Base-by-base conservation (phyloP, 2,113 vertebrate species). In the Cervus canadensis region DNA sequence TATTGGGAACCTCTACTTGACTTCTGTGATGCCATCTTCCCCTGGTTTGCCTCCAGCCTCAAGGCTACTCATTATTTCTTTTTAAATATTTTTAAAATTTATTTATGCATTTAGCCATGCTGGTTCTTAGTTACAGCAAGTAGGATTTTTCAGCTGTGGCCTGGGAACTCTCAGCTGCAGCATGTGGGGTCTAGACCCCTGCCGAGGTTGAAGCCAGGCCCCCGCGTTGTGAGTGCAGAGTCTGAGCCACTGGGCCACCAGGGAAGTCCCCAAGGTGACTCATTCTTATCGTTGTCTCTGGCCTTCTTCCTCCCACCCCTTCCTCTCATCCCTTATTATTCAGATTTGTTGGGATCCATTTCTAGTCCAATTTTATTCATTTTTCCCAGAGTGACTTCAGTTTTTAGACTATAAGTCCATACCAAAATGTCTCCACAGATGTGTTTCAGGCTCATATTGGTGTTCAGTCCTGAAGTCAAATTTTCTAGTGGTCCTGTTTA, bases 171-270 rank as follows among this genome's bases (percentile, higher is more conserved):
- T 71, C n/a, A 23, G n/a, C 19, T 23, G 67, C 33, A 40, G 67
- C n/a, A 11, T 23, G 6, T 0, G n/a, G 64, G n/a, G 1, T 40
- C 67, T 23, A 36, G 9, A 19, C 23, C 9, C 67, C 67, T 12
- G 67, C 8, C 2, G 2, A 36, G n/a, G 11, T 0, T 12, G 67
- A 23, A 40, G n/a, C 67, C 67, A 3, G n/a, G n/a, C 33, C 33
- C 62, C 33, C 4, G 0, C n/a, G 21, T 11, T 40, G 19, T 21
- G 10, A 71, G 67, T 12, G 33, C n/a, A 5, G n/a, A 36, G n/a
- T 36, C n/a, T 36, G 4, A 71, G 19, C 19, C 67, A 0, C 9
- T 3, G 19, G 64, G 5, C 19, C 67, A 1, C 67, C 67, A 2
- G 67, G 67, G 19, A 36, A 21, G 17, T 2, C 26, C 13, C 86